Evolutionary conservation across 2,113 vertebrate species (phyloP).

Genomic region (Pteropus alecto): DNA sequence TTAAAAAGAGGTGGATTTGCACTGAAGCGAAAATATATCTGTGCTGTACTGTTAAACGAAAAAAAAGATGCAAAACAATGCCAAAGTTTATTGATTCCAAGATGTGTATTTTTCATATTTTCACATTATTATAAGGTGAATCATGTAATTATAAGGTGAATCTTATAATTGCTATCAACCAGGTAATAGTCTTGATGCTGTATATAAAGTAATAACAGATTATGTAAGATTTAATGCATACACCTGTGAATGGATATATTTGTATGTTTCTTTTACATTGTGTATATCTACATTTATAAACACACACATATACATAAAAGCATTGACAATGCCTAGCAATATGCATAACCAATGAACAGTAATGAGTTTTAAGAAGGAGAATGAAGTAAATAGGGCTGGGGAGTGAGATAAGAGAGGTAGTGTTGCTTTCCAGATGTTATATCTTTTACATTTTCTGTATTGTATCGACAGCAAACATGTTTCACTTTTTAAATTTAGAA

Average conservation of each 20-base stretch:
- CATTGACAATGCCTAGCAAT: not conserved
- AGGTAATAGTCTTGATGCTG: not conserved
- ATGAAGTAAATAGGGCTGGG: not conserved
- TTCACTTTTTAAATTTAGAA: not conserved
- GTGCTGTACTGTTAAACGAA: not conserved
- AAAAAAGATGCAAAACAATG: not conserved
- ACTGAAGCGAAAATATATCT: not conserved
- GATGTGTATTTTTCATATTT: not conserved
- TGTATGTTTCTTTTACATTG: not conserved
- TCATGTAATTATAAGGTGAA: not conserved
- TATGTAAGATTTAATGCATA: not conserved
- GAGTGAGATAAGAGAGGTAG: not conserved
- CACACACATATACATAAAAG: not conserved
- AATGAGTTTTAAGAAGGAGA: not conserved
- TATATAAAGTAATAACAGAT: not conserved
- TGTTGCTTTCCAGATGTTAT: not conserved
- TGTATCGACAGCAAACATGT: not conserved
- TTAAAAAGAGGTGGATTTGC: not conserved
- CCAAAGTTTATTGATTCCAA: not conserved
- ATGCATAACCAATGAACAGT: not conserved
- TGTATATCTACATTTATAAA: not conserved
- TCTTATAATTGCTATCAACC: not conserved
- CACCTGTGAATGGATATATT: not conserved
- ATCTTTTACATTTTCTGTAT: not conserved
- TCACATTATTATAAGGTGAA: not conserved